A percentile compares a stretch with the other conserved stretches of the same genome.
These are phyloP conservation scores for Cardiocondyla obscurior DNA, from an alignment of 1,140 invertebrate species.

Conservation along the genomic window DNA sequence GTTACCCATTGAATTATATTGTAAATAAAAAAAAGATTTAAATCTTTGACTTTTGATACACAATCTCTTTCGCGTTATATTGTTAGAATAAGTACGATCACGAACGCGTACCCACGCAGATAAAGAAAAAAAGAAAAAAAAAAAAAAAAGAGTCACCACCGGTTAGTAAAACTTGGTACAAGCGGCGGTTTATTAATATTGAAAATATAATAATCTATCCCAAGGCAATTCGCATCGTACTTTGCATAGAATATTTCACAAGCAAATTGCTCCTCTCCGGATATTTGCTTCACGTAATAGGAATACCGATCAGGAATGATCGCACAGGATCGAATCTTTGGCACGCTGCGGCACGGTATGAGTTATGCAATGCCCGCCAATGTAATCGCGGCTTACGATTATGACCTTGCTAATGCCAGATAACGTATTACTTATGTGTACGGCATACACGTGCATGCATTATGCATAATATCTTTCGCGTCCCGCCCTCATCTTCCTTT, in stretches of 20 bases:
- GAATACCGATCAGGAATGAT: constrained; percentile 51
- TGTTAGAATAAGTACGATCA: not conserved
- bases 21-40: constrained; percentile 17
- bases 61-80: not conserved
- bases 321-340: constrained; percentile 56
- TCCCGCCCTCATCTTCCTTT: constrained; percentile 4
- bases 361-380: constrained; percentile 58
- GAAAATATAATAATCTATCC: constrained; percentile 35
- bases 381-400: constrained; percentile 65
- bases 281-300: constrained; percentile 57
- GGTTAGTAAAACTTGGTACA: constrained; percentile 13
- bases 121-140: too few species aligned
- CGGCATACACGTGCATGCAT: constrained; percentile 44
- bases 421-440: constrained; percentile 65
- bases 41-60: not conserved
- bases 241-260: constrained; percentile 35
- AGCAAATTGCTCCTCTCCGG: constrained; percentile 45
- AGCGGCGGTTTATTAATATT: constrained; percentile 29
- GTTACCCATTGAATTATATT: constrained; percentile 2
- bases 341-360: constrained; percentile 42
- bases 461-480: constrained; percentile 53
- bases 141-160: not conserved
- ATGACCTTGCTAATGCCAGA: constrained; percentile 61
- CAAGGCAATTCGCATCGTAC: constrained; percentile 35
- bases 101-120: too few species aligned